A percentile compares a stretch with the other conserved stretches of the same genome.
phyloP scores from a whole-genome alignment of 2,888 invertebrate species.

The Tetragonula carbonaria region DNA sequence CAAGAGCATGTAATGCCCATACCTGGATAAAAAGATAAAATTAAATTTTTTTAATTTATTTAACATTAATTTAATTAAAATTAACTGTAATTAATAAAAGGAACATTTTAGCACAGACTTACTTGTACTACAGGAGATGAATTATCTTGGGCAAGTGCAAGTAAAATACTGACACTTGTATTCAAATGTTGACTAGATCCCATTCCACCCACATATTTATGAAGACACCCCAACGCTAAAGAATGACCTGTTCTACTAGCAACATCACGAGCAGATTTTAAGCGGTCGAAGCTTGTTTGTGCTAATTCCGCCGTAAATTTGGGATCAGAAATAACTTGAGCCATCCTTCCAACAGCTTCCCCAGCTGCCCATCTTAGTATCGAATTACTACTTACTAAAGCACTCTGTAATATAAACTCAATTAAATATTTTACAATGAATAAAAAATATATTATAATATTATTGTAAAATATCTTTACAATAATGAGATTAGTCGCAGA shows the following conservation, averaged over 20 bases:
- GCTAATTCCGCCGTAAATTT: constrained; percentile 95
- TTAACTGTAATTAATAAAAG: background rate
- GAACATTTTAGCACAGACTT: constrained; percentile 36
- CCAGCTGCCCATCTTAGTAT: constrained; percentile 97
- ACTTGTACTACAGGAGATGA: constrained; percentile 98
- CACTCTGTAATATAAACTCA: constrained; percentile 85
- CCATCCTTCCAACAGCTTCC: constrained; percentile 96
- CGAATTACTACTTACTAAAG: constrained; percentile 90
- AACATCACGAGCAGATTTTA: constrained; percentile 94
- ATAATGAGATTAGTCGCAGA: constrained; percentile 92
- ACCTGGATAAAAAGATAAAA: constrained; percentile 86
- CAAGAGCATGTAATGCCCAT: constrained; percentile 98
- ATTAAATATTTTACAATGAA: background rate
- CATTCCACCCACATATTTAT: constrained; percentile 97
- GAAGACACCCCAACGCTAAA: constrained; percentile 97
- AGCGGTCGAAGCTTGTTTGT: constrained; percentile 94
- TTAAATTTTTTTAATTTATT: background rate
- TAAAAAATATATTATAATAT: background rate
- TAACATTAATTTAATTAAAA: background rate
- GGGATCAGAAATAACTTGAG: constrained; percentile 94
- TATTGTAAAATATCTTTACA: constrained; percentile 82
- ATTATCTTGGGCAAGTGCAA: constrained; percentile 97
- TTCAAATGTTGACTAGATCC: constrained; percentile 97
- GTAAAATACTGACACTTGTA: constrained; percentile 96
- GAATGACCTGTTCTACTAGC: constrained; percentile 94